These are phyloP conservation scores for Caenorhabditis inopinata DNA, from an alignment of 1,140 invertebrate species.

Conservation along the genomic window DNA sequence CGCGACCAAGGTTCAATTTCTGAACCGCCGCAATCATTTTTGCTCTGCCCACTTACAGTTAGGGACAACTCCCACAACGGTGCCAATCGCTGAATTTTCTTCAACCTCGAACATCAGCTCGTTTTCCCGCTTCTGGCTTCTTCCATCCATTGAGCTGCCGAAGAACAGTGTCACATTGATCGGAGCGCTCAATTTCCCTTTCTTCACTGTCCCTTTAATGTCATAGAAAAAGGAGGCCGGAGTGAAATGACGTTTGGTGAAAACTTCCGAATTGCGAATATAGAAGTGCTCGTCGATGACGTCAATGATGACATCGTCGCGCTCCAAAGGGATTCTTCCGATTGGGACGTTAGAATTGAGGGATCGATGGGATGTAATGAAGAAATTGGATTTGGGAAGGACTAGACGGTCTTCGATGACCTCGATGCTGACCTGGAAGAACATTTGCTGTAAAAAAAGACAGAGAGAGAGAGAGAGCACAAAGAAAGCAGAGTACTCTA, in stretches of 20 bases:
- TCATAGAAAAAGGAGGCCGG: background rate
- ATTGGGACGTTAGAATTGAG: background rate
- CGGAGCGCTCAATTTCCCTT: background rate
- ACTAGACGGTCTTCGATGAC: background rate
- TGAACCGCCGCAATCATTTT: too few relatives aligned
- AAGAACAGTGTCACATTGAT: constrained; percentile 1
- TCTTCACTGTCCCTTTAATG: background rate
- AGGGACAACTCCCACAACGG: background rate
- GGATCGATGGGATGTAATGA: background rate
- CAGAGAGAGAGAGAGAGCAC: too few relatives aligned
- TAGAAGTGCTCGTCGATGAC: constrained; percentile 15
- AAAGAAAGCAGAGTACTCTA: too few relatives aligned
- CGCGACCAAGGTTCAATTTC: too few relatives aligned
- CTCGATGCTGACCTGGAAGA: background rate
- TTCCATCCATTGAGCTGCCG: background rate
- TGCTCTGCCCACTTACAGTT: background rate
- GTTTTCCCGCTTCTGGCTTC: background rate
- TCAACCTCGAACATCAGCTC: background rate
- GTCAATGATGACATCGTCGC: background rate
- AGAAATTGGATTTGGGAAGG: background rate
- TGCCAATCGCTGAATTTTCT: background rate
- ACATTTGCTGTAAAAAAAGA: too few relatives aligned
- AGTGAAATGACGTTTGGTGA: background rate
- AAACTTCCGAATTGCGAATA: background rate
- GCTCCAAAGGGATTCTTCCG: background rate